Conservation (phyloP, 2,888 invertebrate genomes). For the Andricus curvator region DNA sequence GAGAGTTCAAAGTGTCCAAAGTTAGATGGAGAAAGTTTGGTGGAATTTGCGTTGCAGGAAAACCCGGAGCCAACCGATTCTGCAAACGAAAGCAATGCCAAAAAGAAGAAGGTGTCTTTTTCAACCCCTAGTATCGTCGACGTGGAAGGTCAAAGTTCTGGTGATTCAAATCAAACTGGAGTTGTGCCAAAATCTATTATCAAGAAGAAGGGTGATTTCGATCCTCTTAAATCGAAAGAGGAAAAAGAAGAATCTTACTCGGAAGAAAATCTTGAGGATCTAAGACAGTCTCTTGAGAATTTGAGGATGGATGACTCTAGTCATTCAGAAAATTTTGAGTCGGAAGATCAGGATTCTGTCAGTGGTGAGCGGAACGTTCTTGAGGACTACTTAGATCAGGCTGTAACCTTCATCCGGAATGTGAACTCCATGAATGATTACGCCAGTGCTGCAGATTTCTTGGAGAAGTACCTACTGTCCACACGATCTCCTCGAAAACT, state of each 20-base stretch:
- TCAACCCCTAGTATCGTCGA: background rate
- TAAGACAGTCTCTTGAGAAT: background rate
- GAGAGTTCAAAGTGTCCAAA: conserved; percentile 37
- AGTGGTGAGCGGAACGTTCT: conserved; percentile 50
- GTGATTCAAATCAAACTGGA: background rate
- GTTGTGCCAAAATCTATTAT: conserved; percentile 61
- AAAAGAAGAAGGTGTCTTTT: conserved; percentile 63
- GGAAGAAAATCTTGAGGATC: conserved; percentile 51
- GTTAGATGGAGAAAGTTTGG: background rate
- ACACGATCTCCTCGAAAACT: conserved; percentile 37
- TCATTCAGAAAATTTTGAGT: conserved; percentile 33
- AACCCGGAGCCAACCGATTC: background rate
- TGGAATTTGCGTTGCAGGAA: background rate
- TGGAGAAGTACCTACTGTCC: conserved; percentile 50
- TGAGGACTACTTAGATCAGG: conserved; percentile 66
- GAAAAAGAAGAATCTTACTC: conserved; percentile 65
- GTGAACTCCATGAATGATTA: conserved; percentile 69
- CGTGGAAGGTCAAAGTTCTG: background rate
- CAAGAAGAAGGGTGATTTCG: conserved; percentile 54
- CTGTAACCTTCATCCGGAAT: conserved; percentile 68
- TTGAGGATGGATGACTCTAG: background rate
- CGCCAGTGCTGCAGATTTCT: conserved; percentile 58
- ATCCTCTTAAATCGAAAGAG: conserved; percentile 36
- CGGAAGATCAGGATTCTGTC: conserved; percentile 27
- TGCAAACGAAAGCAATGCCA: background rate